Evolutionary conservation across 2,113 vertebrate genomes (phyloP), one percentile per base, ranked within the genome.

Genomic region (Epinephelus moara): DNA sequence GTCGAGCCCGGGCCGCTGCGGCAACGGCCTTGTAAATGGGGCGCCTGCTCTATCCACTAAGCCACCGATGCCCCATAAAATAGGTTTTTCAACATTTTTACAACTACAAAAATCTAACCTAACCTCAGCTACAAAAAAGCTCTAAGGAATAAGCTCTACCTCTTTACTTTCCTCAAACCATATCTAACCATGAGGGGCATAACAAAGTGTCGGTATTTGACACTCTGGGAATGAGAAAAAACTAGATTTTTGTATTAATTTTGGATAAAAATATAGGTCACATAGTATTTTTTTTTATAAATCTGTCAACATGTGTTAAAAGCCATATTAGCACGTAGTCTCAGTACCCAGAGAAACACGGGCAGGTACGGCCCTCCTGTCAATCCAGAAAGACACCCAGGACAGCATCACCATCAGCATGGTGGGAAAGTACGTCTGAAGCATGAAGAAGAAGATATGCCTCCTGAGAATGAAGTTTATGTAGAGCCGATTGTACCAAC

Each of bases 321-420:
- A 59, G 13, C 15, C 3, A 47, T 42, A 37, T 61, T 56, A 57
- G 25, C 30, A 47, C 3, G 2, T 10, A 17, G 18, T 64, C 12
- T 87, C 53, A 80, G 77, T 93, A 93, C 97, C 97, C 89, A 98
- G 87, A 70, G 97, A 98, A 83, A 99, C 96, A 47, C 97, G 96
- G 69, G 97, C 97, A 72, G 97, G 97, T 85, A 98, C 97, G 0
- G 97, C 97, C 94, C 97, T 96, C 92, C 95, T 94, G 89, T 98
- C 97, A 78, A 98, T 98, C 97, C 97, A 98, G 91, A 98, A 98
- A 27, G 97, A 99, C 84, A 98, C 97, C 97, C 97, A 97, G 1
- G 96, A 98, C 59, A 99, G 92, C 96, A 98, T 97, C 89, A 98
- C 97, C 97, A 98, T 98, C 86, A 99, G 90, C 96, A 97, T 97